Conservation (phyloP, 1,140 invertebrate genomes). For the Monochamus saltuarius region DNA sequence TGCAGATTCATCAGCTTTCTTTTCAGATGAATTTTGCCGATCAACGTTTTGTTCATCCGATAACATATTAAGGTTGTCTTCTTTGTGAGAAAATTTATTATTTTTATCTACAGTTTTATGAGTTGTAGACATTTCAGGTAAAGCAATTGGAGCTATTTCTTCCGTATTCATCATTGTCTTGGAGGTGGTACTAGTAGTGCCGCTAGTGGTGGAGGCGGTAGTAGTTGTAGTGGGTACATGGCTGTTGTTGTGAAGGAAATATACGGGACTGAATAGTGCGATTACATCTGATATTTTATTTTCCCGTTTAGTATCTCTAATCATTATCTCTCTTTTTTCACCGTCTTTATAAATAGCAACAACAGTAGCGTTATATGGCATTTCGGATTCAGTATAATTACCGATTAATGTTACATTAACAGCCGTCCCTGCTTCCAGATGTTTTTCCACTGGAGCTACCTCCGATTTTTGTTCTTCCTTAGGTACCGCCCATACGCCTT, state of each 20-base stretch:
- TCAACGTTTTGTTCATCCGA: conserved; percentile 31
- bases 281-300: conserved; percentile 65
- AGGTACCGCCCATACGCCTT: conserved; percentile 69
- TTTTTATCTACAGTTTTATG: conserved; percentile 32
- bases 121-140: conserved; percentile 27
- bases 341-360: conserved; percentile 69
- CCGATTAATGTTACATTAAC: conserved; percentile 75
- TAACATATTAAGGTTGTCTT: conserved; percentile 39
- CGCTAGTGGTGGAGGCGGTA: conserved; percentile 70
- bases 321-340: conserved; percentile 52
- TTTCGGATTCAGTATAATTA: conserved; percentile 69
- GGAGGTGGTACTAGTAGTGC: conserved; percentile 62
- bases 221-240: conserved; percentile 75
- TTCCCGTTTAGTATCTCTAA: conserved; percentile 63
- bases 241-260: conserved; percentile 71
- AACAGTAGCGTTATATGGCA: conserved; percentile 70
- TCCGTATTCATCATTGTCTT: conserved; percentile 57
- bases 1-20: conserved; percentile 33
- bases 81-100: conserved; percentile 17
- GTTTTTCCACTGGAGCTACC: conserved; percentile 60
- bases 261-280: conserved; percentile 69
- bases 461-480: conserved; percentile 61
- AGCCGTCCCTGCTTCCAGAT: conserved; percentile 70
- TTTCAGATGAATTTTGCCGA: conserved; percentile 33
- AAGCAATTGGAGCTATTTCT: conserved; percentile 50